Evolutionary conservation across 2,888 invertebrate genomes (phyloP).

Genomic region (Dioctria rufipes): DNA sequence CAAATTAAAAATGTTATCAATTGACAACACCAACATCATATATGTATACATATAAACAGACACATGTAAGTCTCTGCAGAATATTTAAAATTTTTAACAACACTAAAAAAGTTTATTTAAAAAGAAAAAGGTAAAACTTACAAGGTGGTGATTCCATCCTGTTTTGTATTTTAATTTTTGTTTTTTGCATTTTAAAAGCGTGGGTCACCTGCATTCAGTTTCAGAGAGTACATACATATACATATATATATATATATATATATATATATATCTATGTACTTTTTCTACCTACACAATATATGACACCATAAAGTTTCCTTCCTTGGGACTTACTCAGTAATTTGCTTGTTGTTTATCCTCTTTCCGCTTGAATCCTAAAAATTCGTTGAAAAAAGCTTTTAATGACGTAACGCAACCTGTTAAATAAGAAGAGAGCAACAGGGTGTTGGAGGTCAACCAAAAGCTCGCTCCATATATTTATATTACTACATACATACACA

Average conservation of each 20-base stretch:
- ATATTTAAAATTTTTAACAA: too few relatives aligned
- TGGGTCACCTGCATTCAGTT: neutral
- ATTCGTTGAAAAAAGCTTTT: slow-evolving; percentile 2
- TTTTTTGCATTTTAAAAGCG: too few relatives aligned
- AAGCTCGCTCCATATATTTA: neutral
- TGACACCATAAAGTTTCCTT: neutral
- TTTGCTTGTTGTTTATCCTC: neutral
- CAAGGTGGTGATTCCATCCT: neutral
- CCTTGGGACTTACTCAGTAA: slow-evolving; percentile 1
- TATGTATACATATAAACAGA: too few relatives aligned
- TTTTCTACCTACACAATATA: neutral
- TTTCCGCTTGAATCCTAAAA: neutral
- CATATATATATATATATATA: too few relatives aligned
- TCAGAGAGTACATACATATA: too few relatives aligned
- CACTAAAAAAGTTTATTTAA: too few relatives aligned
- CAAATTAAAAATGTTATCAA: too few relatives aligned
- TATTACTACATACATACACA: neutral
- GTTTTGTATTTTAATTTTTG: neutral
- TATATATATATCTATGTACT: neutral
- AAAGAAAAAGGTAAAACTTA: too few relatives aligned
- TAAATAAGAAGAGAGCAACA: slow-evolving; percentile 48
- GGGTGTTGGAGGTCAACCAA: slow-evolving; percentile 47
- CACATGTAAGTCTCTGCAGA: too few relatives aligned
- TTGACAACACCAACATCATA: too few relatives aligned
- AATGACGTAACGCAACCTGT: slow-evolving; percentile 51